Evolutionary conservation across 1,140 invertebrate genomes (phyloP).

Genomic region (Pteromalus puparum): DNA sequence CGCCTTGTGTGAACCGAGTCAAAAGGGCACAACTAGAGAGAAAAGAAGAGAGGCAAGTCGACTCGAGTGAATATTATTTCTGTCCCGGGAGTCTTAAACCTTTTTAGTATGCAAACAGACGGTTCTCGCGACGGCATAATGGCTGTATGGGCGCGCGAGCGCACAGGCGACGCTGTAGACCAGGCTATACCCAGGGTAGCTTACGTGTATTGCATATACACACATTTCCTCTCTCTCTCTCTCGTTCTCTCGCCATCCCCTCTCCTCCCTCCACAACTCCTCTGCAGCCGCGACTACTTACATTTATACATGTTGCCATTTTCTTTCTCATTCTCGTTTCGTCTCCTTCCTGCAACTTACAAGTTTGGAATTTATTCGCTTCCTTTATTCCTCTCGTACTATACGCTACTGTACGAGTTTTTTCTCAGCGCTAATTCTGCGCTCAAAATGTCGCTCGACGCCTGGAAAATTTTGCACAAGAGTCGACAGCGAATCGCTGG

Average conservation of each 20-base stretch:
- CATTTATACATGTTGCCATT: conserved; percentile 32
- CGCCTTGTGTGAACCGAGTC: not conserved
- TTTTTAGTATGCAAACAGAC: conserved; percentile 71
- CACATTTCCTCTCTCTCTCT: conserved; percentile 11
- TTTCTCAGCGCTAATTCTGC: too few relatives aligned
- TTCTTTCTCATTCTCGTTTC: conserved; percentile 13
- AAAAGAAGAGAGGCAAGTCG: conserved; percentile 29
- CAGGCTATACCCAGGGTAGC: conserved; percentile 16
- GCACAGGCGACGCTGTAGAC: conserved; percentile 29
- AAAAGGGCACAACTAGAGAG: not conserved
- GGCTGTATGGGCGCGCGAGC: conserved; percentile 52
- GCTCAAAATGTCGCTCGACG: too few relatives aligned
- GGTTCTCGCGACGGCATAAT: conserved; percentile 64
- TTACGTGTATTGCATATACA: conserved; percentile 50
- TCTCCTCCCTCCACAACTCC: not conserved
- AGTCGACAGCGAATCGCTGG: too few relatives aligned
- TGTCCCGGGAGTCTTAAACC: conserved; percentile 67
- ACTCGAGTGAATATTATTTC: conserved; percentile 66
- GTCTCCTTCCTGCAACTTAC: not conserved
- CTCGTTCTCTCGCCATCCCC: not conserved
- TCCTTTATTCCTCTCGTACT: not conserved
- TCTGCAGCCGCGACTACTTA: conserved; percentile 22
- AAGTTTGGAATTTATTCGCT: conserved; percentile 11
- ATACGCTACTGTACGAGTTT: not conserved
- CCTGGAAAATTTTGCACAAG: too few relatives aligned